A percentile compares a stretch with the other conserved stretches of the same genome.
These are phyloP conservation scores for Bombyx huttoni DNA, from an alignment of 2,888 invertebrate genomes.

Conservation along the genomic window DNA sequence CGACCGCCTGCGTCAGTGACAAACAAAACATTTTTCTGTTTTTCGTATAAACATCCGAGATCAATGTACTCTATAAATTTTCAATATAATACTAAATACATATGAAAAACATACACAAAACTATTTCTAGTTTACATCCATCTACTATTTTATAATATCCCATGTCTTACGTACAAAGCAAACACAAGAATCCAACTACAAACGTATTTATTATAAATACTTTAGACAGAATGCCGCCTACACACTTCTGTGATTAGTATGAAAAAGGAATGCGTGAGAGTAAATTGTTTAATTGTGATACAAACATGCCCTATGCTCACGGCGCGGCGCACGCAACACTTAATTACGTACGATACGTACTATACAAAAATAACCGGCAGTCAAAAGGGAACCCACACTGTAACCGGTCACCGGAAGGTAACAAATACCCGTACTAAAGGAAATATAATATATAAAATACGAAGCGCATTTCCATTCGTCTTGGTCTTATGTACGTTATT, in stretches of 20 bases:
- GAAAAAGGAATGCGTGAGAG: constrained; percentile 48
- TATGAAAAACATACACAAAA: no score
- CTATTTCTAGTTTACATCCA: no score
- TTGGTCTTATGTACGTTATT: not conserved
- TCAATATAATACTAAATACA: no score
- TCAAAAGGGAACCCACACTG: constrained; percentile 16
- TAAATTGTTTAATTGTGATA: constrained; percentile 56
- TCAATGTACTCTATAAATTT: no score
- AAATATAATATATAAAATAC: constrained; percentile 20
- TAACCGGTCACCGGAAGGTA: constrained; percentile 29
- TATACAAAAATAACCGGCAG: constrained; percentile 38
- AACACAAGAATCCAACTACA: constrained; percentile 1
- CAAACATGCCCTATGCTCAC: constrained; percentile 28
- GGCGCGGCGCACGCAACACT: constrained; percentile 26
- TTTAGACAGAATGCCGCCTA: not conserved
- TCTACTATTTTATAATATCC: no score
- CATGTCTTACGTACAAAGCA: not conserved
- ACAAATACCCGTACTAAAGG: constrained; percentile 23
- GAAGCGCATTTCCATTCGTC: not conserved
- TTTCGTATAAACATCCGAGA: no score
- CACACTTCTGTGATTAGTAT: constrained; percentile 23
- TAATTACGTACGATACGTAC: constrained; percentile 12
- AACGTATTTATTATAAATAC: not conserved
- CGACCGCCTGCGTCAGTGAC: no score
- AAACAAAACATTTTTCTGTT: no score